Conservation (phyloP, 2,113 vertebrate genomes). For the Zingel zingel region DNA sequence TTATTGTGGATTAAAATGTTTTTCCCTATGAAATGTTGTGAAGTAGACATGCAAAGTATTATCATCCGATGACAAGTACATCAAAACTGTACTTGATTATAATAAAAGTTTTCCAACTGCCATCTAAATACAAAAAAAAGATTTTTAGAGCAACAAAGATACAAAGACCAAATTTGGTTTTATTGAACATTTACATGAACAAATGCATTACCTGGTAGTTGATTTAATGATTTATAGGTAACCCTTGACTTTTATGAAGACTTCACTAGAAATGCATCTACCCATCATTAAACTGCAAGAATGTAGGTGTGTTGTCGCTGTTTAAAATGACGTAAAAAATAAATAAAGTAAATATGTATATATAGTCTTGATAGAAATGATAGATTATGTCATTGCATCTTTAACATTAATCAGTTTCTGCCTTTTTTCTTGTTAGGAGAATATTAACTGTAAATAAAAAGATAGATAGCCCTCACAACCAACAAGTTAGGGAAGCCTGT, state of each 20-base stretch:
- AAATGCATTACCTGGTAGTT: neutral
- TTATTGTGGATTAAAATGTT: neutral
- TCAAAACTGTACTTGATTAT: neutral
- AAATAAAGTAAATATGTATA: neutral
- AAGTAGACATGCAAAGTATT: neutral
- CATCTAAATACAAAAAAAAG: neutral
- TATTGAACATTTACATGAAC: constrained; percentile 19
- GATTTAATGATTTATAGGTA: neutral
- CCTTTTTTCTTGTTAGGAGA: neutral
- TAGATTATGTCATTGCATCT: neutral
- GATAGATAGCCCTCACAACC: neutral
- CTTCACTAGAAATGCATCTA: neutral
- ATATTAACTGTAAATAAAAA: no score
- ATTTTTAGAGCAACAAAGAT: neutral
- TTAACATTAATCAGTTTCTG: neutral
- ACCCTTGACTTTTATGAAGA: neutral
- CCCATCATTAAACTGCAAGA: neutral
- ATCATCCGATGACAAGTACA: no score
- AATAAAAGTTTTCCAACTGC: neutral
- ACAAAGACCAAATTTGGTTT: constrained; percentile 5
- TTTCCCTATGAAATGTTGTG: neutral
- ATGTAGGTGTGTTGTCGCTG: neutral
- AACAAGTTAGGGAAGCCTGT: neutral
- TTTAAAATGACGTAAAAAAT: neutral
- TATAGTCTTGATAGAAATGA: neutral